Percentiles rank a stretch among this genome's conserved stretches.
Evolutionary conservation across 2,113 vertebrate genomes (phyloP).

Genomic region (Hystrix brachyura): DNA sequence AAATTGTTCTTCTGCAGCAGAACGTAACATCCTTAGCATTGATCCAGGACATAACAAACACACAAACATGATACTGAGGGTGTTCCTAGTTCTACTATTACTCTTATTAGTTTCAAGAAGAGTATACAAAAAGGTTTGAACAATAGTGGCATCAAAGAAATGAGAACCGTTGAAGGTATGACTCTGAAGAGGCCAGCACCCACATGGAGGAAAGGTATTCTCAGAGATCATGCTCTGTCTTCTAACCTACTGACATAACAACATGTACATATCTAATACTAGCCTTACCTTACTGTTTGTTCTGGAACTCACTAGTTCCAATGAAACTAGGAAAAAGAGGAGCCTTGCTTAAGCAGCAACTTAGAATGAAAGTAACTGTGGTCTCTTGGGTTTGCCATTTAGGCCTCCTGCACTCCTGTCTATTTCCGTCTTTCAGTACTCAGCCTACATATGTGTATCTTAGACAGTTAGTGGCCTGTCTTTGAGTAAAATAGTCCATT

Average conservation of each 20-base stretch:
- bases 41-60: neutral
- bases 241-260: neutral
- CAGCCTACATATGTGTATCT: neutral
- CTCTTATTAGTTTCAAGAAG: neutral
- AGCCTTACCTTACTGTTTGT: neutral
- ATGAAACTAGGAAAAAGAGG: neutral
- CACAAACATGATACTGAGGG: neutral
- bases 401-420: neutral
- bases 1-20: neutral
- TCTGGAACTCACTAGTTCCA: neutral
- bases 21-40: neutral
- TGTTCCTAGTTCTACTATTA: neutral
- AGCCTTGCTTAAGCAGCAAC: neutral
- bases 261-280: neutral
- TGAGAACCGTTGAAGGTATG: neutral
- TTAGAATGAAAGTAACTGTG: neutral
- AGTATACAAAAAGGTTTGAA: neutral
- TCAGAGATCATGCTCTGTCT: neutral
- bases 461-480: neutral
- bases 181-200: neutral
- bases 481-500: neutral
- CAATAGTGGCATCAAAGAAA: neutral
- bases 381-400: neutral
- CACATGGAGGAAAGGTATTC: too few relatives aligned
- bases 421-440: neutral